These are phyloP conservation scores for Eupithecia vulgata DNA, from an alignment of 2,888 invertebrate genomes.

Conservation along the genomic window DNA sequence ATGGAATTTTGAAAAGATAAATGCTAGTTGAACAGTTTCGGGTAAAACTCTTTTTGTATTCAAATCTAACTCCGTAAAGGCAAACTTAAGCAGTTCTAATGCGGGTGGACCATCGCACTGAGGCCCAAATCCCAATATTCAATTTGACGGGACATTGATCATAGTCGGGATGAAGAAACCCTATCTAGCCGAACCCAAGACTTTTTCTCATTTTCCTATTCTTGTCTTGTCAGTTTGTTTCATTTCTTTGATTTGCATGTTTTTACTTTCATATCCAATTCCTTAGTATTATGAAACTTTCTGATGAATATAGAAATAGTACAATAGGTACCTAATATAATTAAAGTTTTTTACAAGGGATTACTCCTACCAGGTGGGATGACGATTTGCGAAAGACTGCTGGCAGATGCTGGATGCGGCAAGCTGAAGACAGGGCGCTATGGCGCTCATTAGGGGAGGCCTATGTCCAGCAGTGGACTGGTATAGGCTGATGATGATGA, in stretches of 20 bases:
- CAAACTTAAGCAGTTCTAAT: conserved; percentile 24
- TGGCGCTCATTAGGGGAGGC: no score
- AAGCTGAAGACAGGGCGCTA: no score
- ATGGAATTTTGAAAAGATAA: background rate
- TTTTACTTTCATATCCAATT: conserved; percentile 31
- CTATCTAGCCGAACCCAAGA: conserved; percentile 56
- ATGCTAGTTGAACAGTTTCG: background rate
- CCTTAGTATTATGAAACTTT: background rate
- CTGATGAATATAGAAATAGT: background rate
- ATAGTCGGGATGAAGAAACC: conserved; percentile 64
- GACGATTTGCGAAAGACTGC: no score
- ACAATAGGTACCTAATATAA: background rate
- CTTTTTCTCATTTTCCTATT: conserved; percentile 55
- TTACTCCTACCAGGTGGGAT: no score
- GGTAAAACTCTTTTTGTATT: background rate
- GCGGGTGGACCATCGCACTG: conserved; percentile 42
- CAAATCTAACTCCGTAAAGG: background rate
- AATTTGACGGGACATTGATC: conserved; percentile 76
- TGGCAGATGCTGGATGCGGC: no score
- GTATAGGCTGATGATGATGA: no score
- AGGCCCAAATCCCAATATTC: conserved; percentile 61
- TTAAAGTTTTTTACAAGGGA: no score
- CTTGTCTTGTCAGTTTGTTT: conserved; percentile 49
- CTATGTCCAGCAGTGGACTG: no score
- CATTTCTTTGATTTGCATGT: conserved; percentile 47